Percentiles rank a stretch among this genome's conserved stretches.
Evolutionary conservation across 2,797 vertebrate species (phyloP).

Genomic region (Tenualosa ilisha): DNA sequence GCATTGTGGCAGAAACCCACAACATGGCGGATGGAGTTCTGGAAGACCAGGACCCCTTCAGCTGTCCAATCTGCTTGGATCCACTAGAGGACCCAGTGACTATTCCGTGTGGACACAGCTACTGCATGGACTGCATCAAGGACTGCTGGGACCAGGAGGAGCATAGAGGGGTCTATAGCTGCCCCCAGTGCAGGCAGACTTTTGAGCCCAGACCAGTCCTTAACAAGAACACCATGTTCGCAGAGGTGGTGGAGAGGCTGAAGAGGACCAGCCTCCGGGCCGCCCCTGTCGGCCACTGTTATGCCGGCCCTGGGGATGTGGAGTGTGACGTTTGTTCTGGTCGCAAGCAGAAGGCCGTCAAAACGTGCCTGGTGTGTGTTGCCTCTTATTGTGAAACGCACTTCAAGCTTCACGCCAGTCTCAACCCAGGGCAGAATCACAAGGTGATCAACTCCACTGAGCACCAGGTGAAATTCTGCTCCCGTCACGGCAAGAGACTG

Average conservation of each 20-base stretch:
- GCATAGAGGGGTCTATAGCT: constrained; percentile 32
- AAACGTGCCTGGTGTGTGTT: constrained; percentile 10
- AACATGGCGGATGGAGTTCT: constrained; percentile 31
- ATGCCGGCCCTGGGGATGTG: not conserved
- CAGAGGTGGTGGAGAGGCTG: constrained; percentile 47
- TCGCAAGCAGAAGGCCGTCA: constrained; percentile 24
- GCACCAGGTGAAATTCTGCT: constrained; percentile 39
- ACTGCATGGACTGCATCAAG: constrained; percentile 49
- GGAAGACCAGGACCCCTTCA: constrained; percentile 29
- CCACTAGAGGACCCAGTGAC: constrained; percentile 41
- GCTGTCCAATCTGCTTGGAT: constrained; percentile 44
- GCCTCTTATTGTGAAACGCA: constrained; percentile 21
- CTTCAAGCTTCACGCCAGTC: not conserved
- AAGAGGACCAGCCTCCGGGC: constrained; percentile 42
- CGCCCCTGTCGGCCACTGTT: not conserved
- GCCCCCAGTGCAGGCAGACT: constrained; percentile 43
- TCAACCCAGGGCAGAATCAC: constrained; percentile 31
- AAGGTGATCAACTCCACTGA: constrained; percentile 31
- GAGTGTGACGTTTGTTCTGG: constrained; percentile 13
- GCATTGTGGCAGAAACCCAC: not conserved
- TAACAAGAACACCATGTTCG: constrained; percentile 52
- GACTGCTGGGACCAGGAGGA: constrained; percentile 41
- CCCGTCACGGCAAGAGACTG: constrained; percentile 33
- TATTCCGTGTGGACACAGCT: constrained; percentile 53
- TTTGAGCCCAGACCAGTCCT: constrained; percentile 43